Evolutionary conservation across 2,888 invertebrate genomes (phyloP).

Genomic region (Seira sanloemensis): DNA sequence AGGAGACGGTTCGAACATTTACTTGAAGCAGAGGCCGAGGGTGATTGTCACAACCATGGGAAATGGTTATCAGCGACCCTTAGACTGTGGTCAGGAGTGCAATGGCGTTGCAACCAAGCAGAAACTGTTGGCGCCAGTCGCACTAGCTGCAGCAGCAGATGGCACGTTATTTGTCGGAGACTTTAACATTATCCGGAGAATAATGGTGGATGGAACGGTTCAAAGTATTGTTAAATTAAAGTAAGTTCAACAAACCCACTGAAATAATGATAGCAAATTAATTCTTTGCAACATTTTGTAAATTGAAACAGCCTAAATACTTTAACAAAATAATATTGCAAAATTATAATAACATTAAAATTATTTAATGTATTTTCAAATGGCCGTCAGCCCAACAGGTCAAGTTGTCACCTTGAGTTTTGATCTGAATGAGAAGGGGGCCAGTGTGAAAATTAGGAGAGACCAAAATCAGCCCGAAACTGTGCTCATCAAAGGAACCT

Average conservation of each 20-base stretch:
- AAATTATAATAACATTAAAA: too few species aligned
- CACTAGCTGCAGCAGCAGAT: slow-evolving; percentile 92
- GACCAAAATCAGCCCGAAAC: slow-evolving; percentile 89
- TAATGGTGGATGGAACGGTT: slow-evolving; percentile 89
- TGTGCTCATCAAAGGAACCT: slow-evolving; percentile 90
- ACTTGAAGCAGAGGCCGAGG: slow-evolving; percentile 94
- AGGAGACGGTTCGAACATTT: slow-evolving; percentile 94
- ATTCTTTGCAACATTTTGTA: too few species aligned
- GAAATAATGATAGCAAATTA: too few species aligned
- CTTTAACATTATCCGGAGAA: slow-evolving; percentile 93
- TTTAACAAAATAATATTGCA: too few species aligned
- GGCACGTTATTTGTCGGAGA: slow-evolving; percentile 97
- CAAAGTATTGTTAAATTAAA: slow-evolving; percentile 87
- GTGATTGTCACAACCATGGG: slow-evolving; percentile 94
- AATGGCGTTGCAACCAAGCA: slow-evolving; percentile 87
- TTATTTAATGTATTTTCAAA: too few species aligned
- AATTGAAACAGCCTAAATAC: too few species aligned
- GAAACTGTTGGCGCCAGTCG: slow-evolving; percentile 92
- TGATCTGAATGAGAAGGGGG: slow-evolving; percentile 93
- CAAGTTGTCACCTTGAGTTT: slow-evolving; percentile 91
- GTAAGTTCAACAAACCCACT: too few species aligned
- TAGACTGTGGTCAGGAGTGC: slow-evolving; percentile 88
- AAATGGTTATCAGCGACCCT: slow-evolving; percentile 90
- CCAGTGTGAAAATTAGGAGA: slow-evolving; percentile 89
- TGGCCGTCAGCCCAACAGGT: slow-evolving; percentile 96